A percentile compares a stretch with the other conserved stretches of the same genome.
Conservation (phyloP, 53 echinoderm and acorn worm genomes). For the Holothuria leucospilota region DNA sequence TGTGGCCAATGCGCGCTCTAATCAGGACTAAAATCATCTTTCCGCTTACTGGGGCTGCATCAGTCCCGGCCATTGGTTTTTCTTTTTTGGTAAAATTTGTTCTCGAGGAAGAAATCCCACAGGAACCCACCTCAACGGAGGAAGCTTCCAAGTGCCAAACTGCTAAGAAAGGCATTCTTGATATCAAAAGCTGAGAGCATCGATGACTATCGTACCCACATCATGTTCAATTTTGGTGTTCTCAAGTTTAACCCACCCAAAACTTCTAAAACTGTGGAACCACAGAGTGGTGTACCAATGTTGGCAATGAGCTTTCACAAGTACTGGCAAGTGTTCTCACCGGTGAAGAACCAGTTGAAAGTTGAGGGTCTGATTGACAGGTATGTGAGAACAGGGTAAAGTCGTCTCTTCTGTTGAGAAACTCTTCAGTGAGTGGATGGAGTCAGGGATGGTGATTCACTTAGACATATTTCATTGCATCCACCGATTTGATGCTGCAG, state of each 20-base stretch:
- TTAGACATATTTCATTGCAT: constrained; percentile 54
- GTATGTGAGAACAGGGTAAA: constrained; percentile 35
- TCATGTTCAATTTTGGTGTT: constrained; percentile 57
- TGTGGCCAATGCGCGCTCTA: too few species aligned
- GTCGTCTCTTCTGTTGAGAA: constrained; percentile 38
- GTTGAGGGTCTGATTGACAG: constrained; percentile 49
- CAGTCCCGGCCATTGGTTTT: too few species aligned
- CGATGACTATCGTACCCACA: constrained; percentile 50
- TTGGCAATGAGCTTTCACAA: constrained; percentile 55
- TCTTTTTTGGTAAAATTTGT: too few species aligned
- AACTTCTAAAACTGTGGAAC: too few species aligned
- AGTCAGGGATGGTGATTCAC: constrained; percentile 39
- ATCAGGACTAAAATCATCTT: too few species aligned
- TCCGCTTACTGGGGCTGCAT: too few species aligned
- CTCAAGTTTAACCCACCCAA: constrained; percentile 57
- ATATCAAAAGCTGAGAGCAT: constrained; percentile 43
- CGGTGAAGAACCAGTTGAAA: constrained; percentile 54
- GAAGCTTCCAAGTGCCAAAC: constrained; percentile 39
- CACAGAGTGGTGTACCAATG: constrained; percentile 62
- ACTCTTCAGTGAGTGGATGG: constrained; percentile 38
- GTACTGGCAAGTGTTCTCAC: constrained; percentile 50
- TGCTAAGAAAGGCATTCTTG: constrained; percentile 55
- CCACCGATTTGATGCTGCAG: constrained; percentile 42
- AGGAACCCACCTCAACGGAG: constrained; percentile 50
- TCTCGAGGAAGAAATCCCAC: too few species aligned